These are phyloP conservation scores for Anguilla japonica DNA, from an alignment of 2,113 vertebrate species.

Conservation along the genomic window DNA sequence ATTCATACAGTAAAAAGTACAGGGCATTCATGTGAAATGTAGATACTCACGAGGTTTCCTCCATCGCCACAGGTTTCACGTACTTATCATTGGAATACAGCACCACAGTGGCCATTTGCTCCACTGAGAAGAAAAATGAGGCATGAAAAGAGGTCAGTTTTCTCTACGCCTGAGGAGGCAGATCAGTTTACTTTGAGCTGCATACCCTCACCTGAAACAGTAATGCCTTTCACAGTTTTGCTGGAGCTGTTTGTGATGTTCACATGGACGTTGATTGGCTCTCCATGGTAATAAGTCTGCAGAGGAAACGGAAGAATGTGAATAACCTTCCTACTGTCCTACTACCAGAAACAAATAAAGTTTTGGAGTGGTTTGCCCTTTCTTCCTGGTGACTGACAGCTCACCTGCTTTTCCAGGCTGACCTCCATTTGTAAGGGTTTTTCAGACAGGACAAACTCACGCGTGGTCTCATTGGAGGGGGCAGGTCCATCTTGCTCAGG, in stretches of 20 bases:
- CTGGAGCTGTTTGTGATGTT: conserved; percentile 83
- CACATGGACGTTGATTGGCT: conserved; percentile 80
- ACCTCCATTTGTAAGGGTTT: conserved; percentile 82
- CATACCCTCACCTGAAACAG: conserved; percentile 75
- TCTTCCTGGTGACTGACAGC: not conserved
- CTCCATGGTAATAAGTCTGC: conserved; percentile 89
- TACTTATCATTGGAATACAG: conserved; percentile 79
- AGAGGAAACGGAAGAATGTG: conserved; percentile 14
- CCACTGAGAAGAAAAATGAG: conserved; percentile 58
- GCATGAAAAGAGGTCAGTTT: not conserved
- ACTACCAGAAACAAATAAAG: not conserved
- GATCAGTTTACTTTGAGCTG: not conserved
- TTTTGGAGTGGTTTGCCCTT: no score
- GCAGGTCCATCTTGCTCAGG: conserved; percentile 68
- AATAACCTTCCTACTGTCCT: not conserved
- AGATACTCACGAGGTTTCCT: conserved; percentile 72
- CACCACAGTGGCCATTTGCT: conserved; percentile 77
- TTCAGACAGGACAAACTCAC: conserved; percentile 89
- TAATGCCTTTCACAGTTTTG: conserved; percentile 87
- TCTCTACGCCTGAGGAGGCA: not conserved
- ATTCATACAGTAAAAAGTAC: not conserved
- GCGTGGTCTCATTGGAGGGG: conserved; percentile 73
- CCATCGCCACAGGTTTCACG: conserved; percentile 69
- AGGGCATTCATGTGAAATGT: not conserved
- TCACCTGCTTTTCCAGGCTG: conserved; percentile 87